Evolutionary conservation across 1,140 invertebrate genomes (phyloP).

Genomic region (Bicyclus anynana): DNA sequence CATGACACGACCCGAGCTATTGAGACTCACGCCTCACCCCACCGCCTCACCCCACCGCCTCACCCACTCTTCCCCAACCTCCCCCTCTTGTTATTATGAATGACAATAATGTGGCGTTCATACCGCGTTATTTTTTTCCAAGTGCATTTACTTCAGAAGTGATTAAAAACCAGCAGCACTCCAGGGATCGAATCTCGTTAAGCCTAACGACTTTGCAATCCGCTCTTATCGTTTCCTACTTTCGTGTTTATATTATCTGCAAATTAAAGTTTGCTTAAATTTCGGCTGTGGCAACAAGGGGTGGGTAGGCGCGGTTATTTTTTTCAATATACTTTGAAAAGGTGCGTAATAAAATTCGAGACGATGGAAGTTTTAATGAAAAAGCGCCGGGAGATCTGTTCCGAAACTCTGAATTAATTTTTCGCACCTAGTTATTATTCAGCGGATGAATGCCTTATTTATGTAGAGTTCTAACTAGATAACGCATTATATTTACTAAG

Average conservation of each 20-base stretch:
- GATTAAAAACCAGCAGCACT: constrained; percentile 63
- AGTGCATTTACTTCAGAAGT: constrained; percentile 67
- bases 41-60: constrained; percentile 13
- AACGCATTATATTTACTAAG: not conserved
- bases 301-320: constrained; percentile 5
- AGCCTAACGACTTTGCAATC: constrained; percentile 56
- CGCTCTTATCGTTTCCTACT: constrained; percentile 58
- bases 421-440: not conserved
- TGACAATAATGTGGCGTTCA: constrained; percentile 67
- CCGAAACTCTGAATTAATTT: not conserved
- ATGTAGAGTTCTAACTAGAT: not conserved
- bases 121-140: constrained; percentile 64
- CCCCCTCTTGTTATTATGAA: constrained; percentile 64
- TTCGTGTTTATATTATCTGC: constrained; percentile 60
- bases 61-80: constrained; percentile 20
- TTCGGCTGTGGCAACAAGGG: constrained; percentile 38
- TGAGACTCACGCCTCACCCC: constrained; percentile 35
- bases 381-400: not conserved
- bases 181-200: constrained; percentile 53
- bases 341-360: constrained; percentile 18
- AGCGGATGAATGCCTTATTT: not conserved
- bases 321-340: constrained; percentile 26
- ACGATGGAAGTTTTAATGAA: constrained; percentile 12
- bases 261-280: constrained; percentile 65
- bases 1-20: constrained; percentile 50